Evolutionary conservation across 2,797 vertebrate species (phyloP), one percentile per base, ranked within the genome.

Genomic region (Simalia tracyae): DNA sequence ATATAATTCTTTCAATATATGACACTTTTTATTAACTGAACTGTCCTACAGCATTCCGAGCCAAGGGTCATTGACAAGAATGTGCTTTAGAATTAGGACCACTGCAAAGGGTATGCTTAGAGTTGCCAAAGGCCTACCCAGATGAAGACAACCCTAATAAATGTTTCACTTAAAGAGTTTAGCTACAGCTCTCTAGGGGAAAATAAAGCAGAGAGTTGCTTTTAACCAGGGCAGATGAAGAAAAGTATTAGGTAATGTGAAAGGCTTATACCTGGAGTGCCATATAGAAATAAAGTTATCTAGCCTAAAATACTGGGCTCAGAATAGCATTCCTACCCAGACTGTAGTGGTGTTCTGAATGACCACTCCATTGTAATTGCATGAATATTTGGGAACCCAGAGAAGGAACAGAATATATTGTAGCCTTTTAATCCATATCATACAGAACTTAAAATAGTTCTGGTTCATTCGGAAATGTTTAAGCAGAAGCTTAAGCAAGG

Each of bases 131-230:
- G 54, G 54, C 64, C 94, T 11, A 36, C 93, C 95, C 91, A 68
- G 8, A 5, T 31, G 14, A 96, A 96, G 61, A 63, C 4, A 90
- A 92, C 91, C 26, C 17, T 93, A 57, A 64, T 94, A 95, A 95
- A 87, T 54, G 4, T 1, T 92, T 90, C 22, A 84, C 92, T 93
- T 94, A 31, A 93, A 93, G 42, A 42, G 36, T 92, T 96, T 96
- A 95, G n/a, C 31, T 91, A 19, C 84, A 94, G 57, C 1, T 5
- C 46, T 0, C 22, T 50, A 31, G 66, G 76, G 90, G 84, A 94
- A 91, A 96, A 94, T 91, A 89, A 96, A 96, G 46, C 28, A 6
- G 42, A 92, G 26, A 92, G 15, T n/a, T 84, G 0, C 0, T 87
- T 95, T 95, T 94, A 93, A 89, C 88, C 64, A 2, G 59, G 60